These are phyloP conservation scores for Cataglyphis livida DNA, from an alignment of 2,888 invertebrate genomes.

Conservation along the genomic window DNA sequence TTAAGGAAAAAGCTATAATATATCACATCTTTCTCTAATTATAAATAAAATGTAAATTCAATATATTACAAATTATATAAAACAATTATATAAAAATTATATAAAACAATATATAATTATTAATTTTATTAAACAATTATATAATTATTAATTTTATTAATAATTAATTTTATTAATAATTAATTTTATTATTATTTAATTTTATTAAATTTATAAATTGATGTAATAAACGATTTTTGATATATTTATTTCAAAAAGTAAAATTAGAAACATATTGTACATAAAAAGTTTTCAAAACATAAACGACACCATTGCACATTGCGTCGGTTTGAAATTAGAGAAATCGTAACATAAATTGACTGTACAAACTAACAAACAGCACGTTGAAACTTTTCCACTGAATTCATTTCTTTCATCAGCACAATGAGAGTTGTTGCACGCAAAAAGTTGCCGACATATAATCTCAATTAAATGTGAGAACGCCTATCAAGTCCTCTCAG, in stretches of 20 bases:
- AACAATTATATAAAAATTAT: not conserved
- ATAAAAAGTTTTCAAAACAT: conserved; percentile 24
- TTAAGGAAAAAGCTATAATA: too few relatives aligned
- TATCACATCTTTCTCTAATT: too few relatives aligned
- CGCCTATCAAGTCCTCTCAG: not conserved
- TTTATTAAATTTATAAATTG: too few relatives aligned
- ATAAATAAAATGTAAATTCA: too few relatives aligned
- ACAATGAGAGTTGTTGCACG: conserved; percentile 8
- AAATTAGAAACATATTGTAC: conserved; percentile 7
- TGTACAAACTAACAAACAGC: conserved; percentile 11
- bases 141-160: too few relatives aligned
- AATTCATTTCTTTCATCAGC: conserved; percentile 34
- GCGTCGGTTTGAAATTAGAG: not conserved
- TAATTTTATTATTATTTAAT: too few relatives aligned
- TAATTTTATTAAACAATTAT: too few relatives aligned
- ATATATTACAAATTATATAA: not conserved
- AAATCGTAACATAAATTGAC: conserved; percentile 16
- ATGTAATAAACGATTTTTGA: not conserved
- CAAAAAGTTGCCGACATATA: conserved; percentile 13
- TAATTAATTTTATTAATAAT: too few relatives aligned
- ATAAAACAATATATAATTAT: too few relatives aligned
- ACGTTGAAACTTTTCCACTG: conserved; percentile 11
- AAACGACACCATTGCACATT: not conserved
- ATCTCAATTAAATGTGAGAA: conserved; percentile 34
- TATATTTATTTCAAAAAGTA: not conserved